Conservation (phyloP, 2,888 invertebrate species). For the Steinernema carpocapsae region DNA sequence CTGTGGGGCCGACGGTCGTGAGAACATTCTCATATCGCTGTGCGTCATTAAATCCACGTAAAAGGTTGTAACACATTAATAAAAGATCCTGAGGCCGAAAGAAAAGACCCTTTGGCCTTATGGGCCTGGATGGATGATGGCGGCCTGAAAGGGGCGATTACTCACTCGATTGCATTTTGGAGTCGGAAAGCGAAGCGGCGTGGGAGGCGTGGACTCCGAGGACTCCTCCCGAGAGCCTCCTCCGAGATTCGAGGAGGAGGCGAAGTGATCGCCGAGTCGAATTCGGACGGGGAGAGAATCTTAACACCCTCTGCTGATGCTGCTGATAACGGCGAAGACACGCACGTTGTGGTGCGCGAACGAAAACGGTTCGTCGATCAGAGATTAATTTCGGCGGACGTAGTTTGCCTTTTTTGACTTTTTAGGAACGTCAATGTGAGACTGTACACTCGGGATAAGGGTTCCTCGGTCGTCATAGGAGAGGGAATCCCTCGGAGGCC, state of each 20-base stretch:
- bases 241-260: slow-evolving; percentile 4
- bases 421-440: not conserved
- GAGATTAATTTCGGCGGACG: slow-evolving; percentile 27
- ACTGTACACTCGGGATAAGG: not conserved
- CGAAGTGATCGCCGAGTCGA: slow-evolving; percentile 11
- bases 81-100: slow-evolving; percentile 4
- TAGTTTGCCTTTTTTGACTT: slow-evolving; percentile 8
- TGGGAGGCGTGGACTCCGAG: not conserved
- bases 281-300: not conserved
- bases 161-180: slow-evolving; percentile 18
- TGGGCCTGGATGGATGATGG: too few species aligned
- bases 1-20: not conserved
- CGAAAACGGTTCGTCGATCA: slow-evolving; percentile 16
- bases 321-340: slow-evolving; percentile 27
- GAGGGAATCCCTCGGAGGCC: too few species aligned
- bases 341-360: slow-evolving; percentile 34
- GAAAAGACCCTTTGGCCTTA: too few species aligned
- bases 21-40: not conserved
- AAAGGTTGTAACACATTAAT: not conserved
- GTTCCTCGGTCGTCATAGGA: not conserved
- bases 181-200: slow-evolving; percentile 7
- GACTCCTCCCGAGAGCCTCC: not conserved
- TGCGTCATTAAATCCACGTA: slow-evolving; percentile 26
- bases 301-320: slow-evolving; percentile 16
- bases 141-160: not conserved